Evolutionary conservation across 2,797 vertebrate species (phyloP).

Genomic region (Podarcis lilfordi): DNA sequence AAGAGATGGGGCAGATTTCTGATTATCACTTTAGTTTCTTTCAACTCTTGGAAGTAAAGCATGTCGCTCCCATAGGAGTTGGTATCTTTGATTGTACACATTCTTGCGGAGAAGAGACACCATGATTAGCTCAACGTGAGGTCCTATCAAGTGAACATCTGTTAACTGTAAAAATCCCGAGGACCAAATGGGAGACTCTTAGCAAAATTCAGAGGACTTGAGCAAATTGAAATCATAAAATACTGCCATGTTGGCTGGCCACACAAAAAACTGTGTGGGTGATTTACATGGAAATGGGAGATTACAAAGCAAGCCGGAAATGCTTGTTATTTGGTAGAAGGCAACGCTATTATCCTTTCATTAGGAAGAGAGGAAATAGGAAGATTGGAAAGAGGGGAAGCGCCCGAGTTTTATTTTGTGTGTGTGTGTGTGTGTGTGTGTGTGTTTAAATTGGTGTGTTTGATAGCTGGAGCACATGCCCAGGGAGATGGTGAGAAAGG

Average conservation of each 20-base stretch:
- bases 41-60: conserved; percentile 49
- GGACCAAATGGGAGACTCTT: conserved; percentile 58
- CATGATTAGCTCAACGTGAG: conserved; percentile 55
- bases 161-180: conserved; percentile 71
- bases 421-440: too few species aligned
- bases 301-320: conserved; percentile 41
- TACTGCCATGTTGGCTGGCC: conserved; percentile 54
- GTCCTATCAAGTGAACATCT: conserved; percentile 71
- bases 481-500: neutral
- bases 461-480: neutral
- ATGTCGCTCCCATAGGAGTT: conserved; percentile 43
- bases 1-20: conserved; percentile 48
- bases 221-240: conserved; percentile 75
- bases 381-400: neutral
- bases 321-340: conserved; percentile 11
- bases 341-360: conserved; percentile 32
- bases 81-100: conserved; percentile 55
- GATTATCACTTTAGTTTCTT: conserved; percentile 23
- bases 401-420: neutral
- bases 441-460: neutral
- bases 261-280: conserved; percentile 48
- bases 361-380: conserved; percentile 39
- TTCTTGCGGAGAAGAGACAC: conserved; percentile 47
- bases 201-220: conserved; percentile 64
- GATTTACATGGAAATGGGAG: conserved; percentile 53